These are phyloP conservation scores for Channallabes apus DNA, from an alignment of 2,797 vertebrate species.

Conservation along the genomic window DNA sequence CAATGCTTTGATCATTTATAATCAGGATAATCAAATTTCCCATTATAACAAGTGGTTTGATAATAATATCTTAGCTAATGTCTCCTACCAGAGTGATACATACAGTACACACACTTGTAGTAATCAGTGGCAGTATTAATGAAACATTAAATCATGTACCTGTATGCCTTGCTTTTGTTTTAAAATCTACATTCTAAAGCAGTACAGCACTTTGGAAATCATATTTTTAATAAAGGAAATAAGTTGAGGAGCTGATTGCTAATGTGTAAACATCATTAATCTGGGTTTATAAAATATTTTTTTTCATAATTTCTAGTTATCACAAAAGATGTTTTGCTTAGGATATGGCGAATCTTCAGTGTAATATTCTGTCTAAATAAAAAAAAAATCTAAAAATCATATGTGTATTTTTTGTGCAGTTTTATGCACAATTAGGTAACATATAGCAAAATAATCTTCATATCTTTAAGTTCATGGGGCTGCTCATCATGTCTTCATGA, in stretches of 20 bases:
- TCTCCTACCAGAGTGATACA: not conserved
- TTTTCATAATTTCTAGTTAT: not conserved
- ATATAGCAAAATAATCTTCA: not conserved
- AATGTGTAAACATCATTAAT: not conserved
- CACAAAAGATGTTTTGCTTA: not conserved
- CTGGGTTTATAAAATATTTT: not conserved
- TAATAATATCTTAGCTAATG: not conserved
- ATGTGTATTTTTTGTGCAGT: not conserved
- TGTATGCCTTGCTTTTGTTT: slow-evolving; percentile 5
- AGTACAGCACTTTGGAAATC: not conserved
- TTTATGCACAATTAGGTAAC: not conserved
- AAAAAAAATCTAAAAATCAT: not conserved
- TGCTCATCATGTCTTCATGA: not conserved
- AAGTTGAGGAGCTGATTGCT: not conserved
- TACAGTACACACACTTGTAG: not conserved
- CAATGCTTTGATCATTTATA: not conserved
- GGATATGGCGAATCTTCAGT: not conserved
- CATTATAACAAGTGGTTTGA: not conserved
- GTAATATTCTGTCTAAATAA: not conserved
- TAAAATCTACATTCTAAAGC: not conserved
- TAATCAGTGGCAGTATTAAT: not conserved
- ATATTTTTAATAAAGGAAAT: not conserved
- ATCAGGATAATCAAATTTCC: not conserved
- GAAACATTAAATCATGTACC: not conserved
- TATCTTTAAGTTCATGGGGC: not conserved